Base-by-base conservation (phyloP, 2,888 invertebrate genomes). In the Apamea epomidion region DNA sequence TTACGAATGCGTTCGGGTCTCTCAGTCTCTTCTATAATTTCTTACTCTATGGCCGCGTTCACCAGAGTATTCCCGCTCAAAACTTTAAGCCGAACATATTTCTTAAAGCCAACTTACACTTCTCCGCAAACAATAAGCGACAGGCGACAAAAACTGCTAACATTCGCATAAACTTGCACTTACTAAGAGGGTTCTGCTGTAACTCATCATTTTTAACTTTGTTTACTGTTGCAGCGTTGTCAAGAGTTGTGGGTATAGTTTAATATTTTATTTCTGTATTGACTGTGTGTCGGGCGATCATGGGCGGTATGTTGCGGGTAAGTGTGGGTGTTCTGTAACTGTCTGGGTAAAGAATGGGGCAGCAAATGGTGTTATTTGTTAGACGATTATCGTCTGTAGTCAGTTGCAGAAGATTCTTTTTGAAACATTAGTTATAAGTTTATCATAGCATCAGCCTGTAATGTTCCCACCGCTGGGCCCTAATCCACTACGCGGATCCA, bases 141-240 rank as follows among this genome's bases (percentile, higher is more conserved):
- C 72, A 64, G 14, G 21, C 51, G 68, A 83, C 83, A 85, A 78
- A 81, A 84, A 68, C 73, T 71, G 45, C 74, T 18, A 76, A 73
- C 88, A 84, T 72, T 78, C 72, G 83, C 86, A 85, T 87, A 83
- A 85, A 87, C 74, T 83, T 73, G 29, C 67, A 74, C 67, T 85
- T 37, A 83, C 62, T 81, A 84, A 89, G 81, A 84, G 87, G 86
- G 72, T 87, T 86, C 67, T 54, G 76, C n/a, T 84, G 87, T 87
- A 82, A 84, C 84, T 86, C 84, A 84, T 87, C 85, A 85, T 88
- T 87, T 87, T 87, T 85, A 88, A 82, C 84, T 87, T 85, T 76
- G 78, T 78, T 77, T 25, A 62, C 25, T 45, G 64, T 83, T 80
- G 29, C 14, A 12, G 6, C 7, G 45, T 54, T 75, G 82, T 81